A percentile compares a stretch with the other conserved stretches of the same genome.
These are phyloP conservation scores for Phrynocephalus vlangalii DNA, from an alignment of 2,797 vertebrate genomes.

Conservation along the genomic window DNA sequence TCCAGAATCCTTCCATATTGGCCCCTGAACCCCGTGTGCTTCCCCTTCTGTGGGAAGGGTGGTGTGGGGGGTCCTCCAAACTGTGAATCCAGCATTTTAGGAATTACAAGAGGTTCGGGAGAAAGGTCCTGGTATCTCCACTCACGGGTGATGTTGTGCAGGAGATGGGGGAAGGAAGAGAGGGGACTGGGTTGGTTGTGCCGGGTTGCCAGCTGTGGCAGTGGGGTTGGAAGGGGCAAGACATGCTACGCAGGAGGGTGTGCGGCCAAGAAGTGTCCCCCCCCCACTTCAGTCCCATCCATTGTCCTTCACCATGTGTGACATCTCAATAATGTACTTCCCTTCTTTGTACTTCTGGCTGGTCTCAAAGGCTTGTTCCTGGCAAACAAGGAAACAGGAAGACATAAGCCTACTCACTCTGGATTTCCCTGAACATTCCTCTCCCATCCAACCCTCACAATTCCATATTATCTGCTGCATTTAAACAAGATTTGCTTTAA, in stretches of 20 bases:
- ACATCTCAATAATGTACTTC: slow-evolving; percentile 79
- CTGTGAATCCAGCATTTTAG: slow-evolving; percentile 33
- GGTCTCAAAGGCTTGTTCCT: slow-evolving; percentile 78
- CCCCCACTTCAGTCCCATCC: slow-evolving; percentile 75
- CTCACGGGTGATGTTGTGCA: slow-evolving; percentile 37
- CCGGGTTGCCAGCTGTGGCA: slow-evolving; percentile 60
- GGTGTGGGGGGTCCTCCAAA: slow-evolving; percentile 2
- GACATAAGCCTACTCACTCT: not conserved
- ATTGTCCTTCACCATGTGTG: slow-evolving; percentile 79
- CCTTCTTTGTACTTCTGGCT: slow-evolving; percentile 80
- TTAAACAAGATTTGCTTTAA: not conserved
- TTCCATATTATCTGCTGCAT: not conserved
- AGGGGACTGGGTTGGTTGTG: slow-evolving; percentile 65
- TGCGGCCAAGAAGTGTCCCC: slow-evolving; percentile 61
- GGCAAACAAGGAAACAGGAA: slow-evolving; percentile 24
- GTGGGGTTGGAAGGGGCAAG: slow-evolving; percentile 56
- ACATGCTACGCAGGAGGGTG: slow-evolving; percentile 64
- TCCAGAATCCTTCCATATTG: not conserved
- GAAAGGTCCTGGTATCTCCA: slow-evolving; percentile 40
- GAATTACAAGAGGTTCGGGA: slow-evolving; percentile 30
- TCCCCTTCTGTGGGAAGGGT: slow-evolving; percentile 4
- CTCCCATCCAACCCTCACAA: not conserved
- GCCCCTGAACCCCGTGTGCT: not conserved
- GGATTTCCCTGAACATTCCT: not conserved
- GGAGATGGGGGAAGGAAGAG: slow-evolving; percentile 26